Base-by-base conservation (phyloP, 53 echinoderm and acorn worm genomes). In the Hippasteria phrygiana region DNA sequence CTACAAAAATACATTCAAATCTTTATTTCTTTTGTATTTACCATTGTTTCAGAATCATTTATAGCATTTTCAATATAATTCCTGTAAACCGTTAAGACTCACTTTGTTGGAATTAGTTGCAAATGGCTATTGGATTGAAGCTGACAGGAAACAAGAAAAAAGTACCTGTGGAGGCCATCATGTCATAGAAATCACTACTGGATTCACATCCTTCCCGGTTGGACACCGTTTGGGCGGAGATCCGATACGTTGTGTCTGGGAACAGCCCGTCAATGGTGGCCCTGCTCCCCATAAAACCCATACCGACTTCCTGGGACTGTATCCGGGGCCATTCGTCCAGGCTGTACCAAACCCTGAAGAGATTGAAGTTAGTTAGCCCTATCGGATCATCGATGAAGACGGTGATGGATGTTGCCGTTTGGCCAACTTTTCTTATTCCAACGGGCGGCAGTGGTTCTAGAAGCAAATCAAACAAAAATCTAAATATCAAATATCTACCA, bases 221-320 rank as follows among this genome's bases (percentile, higher is more conserved):
- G 9, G 84, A 65, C 17, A 63, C 84, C 0, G 92, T 56, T 55
- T 82, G 75, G 11, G 85, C 75, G 76, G 50, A 37, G 56, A 92
- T 89, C 32, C 74, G 37, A 18, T 92, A 89, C 14, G 76, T 56
- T 2, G 89, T 92, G 45, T 75, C 88, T 2, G 92, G 88, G 76
- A 88, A 83, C 32, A 92, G 70, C 33, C 47, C 55, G 51, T 74
- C 39, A 4, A 92, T 55, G 2, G 55, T 66, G 27, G 55, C 83
- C 5, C 16, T 65, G 7, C 46, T 31, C 38, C 38, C 81, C 3
- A 17, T 1, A n/a, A n/a, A n/a, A n/a, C n/a, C n/a, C 34, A 36
- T 3, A 13, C 29, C 41, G n/a, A 72, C 41, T n/a, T 80, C 80
- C 0, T 71, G 71, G 38, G 89, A 46, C 14, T 38, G 45, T n/a